These are phyloP conservation scores for Hylaea fasciaria DNA, from an alignment of 2,888 invertebrate species.

Conservation along the genomic window DNA sequence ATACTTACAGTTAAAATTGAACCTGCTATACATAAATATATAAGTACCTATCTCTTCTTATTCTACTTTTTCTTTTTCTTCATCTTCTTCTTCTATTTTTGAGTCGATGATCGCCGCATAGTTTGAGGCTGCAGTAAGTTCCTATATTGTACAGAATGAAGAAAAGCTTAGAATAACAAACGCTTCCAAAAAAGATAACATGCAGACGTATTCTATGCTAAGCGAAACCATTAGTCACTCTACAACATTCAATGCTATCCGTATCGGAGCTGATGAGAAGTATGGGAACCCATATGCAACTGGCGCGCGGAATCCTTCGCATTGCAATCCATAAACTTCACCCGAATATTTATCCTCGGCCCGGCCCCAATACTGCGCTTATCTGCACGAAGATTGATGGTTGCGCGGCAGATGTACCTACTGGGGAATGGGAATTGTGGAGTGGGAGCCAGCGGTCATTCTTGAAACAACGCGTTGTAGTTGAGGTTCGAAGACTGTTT, in stretches of 20 bases:
- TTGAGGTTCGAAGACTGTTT: no score
- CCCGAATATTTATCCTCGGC: constrained; percentile 26
- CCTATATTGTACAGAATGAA: not conserved
- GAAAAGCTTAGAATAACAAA: no score
- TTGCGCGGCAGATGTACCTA: constrained; percentile 24
- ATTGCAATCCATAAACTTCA: constrained; percentile 33
- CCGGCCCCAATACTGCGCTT: constrained; percentile 31
- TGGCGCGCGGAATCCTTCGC: constrained; percentile 7
- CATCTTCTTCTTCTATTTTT: no score
- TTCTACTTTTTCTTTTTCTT: no score
- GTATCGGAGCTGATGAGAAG: constrained; percentile 10
- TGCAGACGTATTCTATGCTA: no score
- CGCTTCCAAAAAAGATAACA: no score
- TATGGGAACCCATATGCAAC: constrained; percentile 19
- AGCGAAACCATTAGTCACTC: constrained; percentile 2
- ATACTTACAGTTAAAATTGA: no score
- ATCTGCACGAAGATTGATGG: constrained; percentile 34
- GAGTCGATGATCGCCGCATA: no score
- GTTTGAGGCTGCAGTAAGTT: no score
- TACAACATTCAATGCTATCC: constrained; percentile 5
- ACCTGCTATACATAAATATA: no score
- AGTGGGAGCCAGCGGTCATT: constrained; percentile 2
- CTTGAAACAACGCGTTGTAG: not conserved
- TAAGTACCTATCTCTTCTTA: no score
- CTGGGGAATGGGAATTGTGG: constrained; percentile 24